Conservation (phyloP, 2,113 vertebrate genomes). For the Odontophorus gujanensis region DNA sequence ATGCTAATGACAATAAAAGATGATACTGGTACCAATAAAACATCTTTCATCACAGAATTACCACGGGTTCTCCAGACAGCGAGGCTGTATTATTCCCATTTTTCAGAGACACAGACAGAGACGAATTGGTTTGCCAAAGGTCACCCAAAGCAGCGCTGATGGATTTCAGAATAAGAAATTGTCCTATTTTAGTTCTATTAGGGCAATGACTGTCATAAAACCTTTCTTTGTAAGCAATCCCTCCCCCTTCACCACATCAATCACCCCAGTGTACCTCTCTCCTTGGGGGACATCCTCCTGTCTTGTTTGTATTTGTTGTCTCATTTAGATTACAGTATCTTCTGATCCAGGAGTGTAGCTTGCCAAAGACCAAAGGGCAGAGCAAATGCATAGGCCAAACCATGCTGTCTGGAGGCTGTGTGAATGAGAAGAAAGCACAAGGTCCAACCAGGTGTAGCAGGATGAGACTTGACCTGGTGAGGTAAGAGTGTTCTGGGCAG, state of each 20-base stretch:
- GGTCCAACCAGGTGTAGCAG: background rate
- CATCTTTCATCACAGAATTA: slow-evolving; percentile 64
- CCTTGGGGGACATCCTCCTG: background rate
- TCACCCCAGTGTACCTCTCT: background rate
- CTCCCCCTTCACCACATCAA: background rate
- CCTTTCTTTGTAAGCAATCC: background rate
- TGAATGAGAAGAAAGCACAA: background rate
- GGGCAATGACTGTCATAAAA: slow-evolving; percentile 41
- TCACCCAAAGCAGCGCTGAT: slow-evolving; percentile 19
- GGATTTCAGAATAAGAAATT: slow-evolving; percentile 54
- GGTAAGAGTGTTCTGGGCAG: background rate
- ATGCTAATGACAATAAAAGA: slow-evolving; percentile 64
- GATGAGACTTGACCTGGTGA: background rate
- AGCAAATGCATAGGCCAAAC: background rate
- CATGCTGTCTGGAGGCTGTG: background rate
- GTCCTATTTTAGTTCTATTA: slow-evolving; percentile 47
- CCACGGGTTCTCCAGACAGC: slow-evolving; percentile 40
- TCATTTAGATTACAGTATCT: background rate
- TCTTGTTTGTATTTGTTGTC: background rate
- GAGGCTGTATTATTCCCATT: slow-evolving; percentile 30
- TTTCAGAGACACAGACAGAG: slow-evolving; percentile 32
- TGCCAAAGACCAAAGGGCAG: background rate
- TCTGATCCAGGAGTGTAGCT: accelerated
- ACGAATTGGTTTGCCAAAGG: slow-evolving; percentile 67
- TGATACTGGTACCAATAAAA: slow-evolving; percentile 60